Percentiles rank a stretch among this genome's conserved stretches.
These are phyloP conservation scores for Hippocampus zosterae DNA, from an alignment of 2,113 vertebrate species.

Conservation along the genomic window DNA sequence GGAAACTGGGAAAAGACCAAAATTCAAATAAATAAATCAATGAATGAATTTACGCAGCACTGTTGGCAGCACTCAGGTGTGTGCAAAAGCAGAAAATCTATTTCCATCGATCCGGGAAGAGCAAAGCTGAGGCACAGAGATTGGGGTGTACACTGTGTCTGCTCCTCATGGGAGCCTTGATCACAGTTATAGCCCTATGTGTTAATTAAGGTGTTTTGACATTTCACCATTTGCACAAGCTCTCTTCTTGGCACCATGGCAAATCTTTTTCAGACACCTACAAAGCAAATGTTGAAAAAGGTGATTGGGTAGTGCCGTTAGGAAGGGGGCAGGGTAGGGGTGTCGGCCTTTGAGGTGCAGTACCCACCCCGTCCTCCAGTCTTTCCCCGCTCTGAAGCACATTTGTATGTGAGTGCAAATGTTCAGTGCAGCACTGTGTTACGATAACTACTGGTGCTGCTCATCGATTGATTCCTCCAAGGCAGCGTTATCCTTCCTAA, in stretches of 20 bases:
- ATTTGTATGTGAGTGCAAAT: neutral
- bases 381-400: slow-evolving; percentile 21
- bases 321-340: slow-evolving; percentile 20
- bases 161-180: slow-evolving; percentile 66
- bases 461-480: slow-evolving; percentile 60
- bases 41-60: slow-evolving; percentile 46
- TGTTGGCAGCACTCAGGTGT: slow-evolving; percentile 69
- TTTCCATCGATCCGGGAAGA: slow-evolving; percentile 61
- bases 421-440: slow-evolving; percentile 18
- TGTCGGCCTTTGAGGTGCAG: slow-evolving; percentile 20
- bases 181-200: slow-evolving; percentile 64
- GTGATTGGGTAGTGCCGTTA: slow-evolving; percentile 44
- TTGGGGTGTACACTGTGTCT: slow-evolving; percentile 50
- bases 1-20: slow-evolving; percentile 24
- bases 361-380: slow-evolving; percentile 31
- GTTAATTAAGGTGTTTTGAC: slow-evolving; percentile 74
- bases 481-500: slow-evolving; percentile 70
- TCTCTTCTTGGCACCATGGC: slow-evolving; percentile 58
- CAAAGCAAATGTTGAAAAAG: slow-evolving; percentile 42
- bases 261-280: slow-evolving; percentile 54
- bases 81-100: slow-evolving; percentile 72
- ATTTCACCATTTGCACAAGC: slow-evolving; percentile 61
- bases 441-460: slow-evolving; percentile 19
- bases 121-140: slow-evolving; percentile 51
- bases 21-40: slow-evolving; percentile 24